Evolutionary conservation across 2,797 vertebrate species (phyloP).

Genomic region (Macrochelys suwanniensis): DNA sequence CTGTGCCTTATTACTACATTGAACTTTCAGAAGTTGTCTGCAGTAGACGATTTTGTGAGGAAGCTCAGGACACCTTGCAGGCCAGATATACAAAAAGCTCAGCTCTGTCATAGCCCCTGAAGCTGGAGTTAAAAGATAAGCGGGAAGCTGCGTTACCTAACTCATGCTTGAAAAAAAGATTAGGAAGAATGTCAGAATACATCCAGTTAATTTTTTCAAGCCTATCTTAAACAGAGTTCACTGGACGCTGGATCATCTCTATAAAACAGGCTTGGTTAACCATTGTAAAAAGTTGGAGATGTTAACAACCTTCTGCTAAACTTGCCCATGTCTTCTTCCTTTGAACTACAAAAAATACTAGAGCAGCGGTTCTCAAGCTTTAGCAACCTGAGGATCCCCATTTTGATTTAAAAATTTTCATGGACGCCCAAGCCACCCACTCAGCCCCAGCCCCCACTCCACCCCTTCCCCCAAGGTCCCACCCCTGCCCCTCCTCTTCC

Average conservation of each 20-base stretch:
- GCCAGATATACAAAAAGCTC: fast-evolving
- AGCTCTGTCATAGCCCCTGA: background rate
- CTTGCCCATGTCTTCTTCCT: background rate
- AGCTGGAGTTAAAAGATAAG: background rate
- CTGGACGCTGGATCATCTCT: background rate
- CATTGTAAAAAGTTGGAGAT: background rate
- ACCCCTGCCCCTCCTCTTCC: too few relatives aligned
- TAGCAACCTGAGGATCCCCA: too few relatives aligned
- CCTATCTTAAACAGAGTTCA: background rate
- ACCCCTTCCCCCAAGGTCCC: too few relatives aligned
- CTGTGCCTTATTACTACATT: background rate
- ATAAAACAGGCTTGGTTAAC: background rate
- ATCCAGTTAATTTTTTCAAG: background rate
- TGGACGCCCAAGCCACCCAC: too few relatives aligned
- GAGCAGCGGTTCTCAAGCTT: too few relatives aligned
- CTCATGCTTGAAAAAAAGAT: background rate
- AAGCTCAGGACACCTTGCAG: background rate
- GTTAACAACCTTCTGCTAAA: background rate
- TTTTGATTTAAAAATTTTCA: too few relatives aligned
- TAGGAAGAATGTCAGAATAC: background rate
- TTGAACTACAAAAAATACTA: background rate
- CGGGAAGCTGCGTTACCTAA: background rate
- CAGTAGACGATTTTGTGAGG: background rate
- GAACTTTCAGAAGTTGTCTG: background rate
- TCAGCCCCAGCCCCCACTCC: too few relatives aligned